Evolutionary conservation across 2,888 invertebrate genomes (phyloP).

Genomic region (Agonopterix arenella): DNA sequence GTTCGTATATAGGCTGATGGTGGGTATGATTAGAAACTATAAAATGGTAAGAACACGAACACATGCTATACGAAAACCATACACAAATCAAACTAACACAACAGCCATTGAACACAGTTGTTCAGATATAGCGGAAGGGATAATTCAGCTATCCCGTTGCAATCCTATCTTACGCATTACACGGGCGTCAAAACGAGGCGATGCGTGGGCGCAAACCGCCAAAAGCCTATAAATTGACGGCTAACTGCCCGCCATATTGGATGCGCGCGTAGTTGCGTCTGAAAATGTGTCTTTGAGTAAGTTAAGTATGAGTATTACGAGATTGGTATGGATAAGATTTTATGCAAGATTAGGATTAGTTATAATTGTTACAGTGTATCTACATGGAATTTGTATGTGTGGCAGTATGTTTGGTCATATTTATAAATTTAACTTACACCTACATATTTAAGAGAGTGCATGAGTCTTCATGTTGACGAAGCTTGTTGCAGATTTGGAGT

Average conservation of each 20-base stretch:
- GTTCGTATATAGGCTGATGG: no score
- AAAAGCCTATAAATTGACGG: conserved; percentile 32
- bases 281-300: neutral
- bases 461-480: no score
- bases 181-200: conserved; percentile 4
- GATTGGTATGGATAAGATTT: neutral
- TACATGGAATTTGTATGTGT: no score
- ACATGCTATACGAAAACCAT: neutral
- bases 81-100: conserved; percentile 1
- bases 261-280: neutral
- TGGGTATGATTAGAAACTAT: no score
- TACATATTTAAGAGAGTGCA: no score
- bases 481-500: no score
- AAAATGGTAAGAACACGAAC: no score
- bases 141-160: conserved; percentile 8
- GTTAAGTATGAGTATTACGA: neutral
- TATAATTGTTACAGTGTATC: neutral
- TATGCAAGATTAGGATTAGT: neutral
- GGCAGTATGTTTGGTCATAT: no score
- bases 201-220: conserved; percentile 17
- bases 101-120: conserved; percentile 7
- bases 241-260: conserved; percentile 13
- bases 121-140: conserved; percentile 6
- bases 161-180: conserved; percentile 8
- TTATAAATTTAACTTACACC: no score